Percentiles rank a stretch among this genome's conserved stretches.
Evolutionary conservation across 2,888 invertebrate genomes (phyloP).

Genomic region (Andrena trimmerana): DNA sequence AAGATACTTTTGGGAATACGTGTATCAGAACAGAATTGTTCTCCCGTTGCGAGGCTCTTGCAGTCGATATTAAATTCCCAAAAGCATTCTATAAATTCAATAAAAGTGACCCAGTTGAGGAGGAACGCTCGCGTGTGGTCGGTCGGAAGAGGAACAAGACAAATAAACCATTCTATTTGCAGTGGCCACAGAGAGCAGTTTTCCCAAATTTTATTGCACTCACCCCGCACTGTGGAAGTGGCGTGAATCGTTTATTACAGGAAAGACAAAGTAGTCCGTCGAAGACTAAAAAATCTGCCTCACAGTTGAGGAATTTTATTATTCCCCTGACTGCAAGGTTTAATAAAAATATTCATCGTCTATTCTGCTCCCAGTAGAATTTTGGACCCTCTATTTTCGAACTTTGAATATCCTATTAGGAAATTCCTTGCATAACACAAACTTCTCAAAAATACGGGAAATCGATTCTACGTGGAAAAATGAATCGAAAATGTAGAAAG

Average conservation of each 20-base stretch:
- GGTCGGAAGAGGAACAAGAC: slow-evolving; percentile 19
- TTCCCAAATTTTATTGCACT: slow-evolving; percentile 29
- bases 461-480: too few species aligned
- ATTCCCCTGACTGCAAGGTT: too few species aligned
- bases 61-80: slow-evolving; percentile 23
- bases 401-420: too few species aligned
- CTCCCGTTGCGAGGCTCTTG: background rate
- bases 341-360: too few species aligned
- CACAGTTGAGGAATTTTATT: background rate
- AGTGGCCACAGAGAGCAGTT: background rate
- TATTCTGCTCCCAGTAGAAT: too few species aligned
- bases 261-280: background rate
- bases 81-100: slow-evolving; percentile 37
- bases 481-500: too few species aligned
- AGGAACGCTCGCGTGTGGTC: background rate
- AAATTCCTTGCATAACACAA: too few species aligned
- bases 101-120: slow-evolving; percentile 47
- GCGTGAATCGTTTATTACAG: background rate
- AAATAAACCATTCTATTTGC: slow-evolving; percentile 6
- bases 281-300: background rate
- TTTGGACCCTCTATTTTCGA: too few species aligned
- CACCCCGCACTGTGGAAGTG: background rate
- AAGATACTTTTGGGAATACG: background rate
- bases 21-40: background rate
- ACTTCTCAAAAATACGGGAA: too few species aligned